These are phyloP conservation scores for Agonopterix subpropinquella DNA, from an alignment of 2,888 invertebrate genomes.

Conservation along the genomic window DNA sequence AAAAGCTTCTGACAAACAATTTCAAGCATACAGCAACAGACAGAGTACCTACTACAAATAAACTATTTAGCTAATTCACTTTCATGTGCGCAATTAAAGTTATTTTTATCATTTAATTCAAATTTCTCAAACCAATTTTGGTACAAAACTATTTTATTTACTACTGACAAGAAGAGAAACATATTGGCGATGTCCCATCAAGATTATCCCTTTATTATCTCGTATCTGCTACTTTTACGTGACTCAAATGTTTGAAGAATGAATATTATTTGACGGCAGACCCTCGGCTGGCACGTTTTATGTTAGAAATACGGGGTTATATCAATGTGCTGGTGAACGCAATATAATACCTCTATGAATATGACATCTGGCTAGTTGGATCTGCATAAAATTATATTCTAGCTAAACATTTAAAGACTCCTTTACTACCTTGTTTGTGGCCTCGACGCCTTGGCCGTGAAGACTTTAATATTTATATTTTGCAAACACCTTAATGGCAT, in stretches of 20 bases:
- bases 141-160: too few relatives aligned
- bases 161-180: background rate
- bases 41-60: too few relatives aligned
- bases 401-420: background rate
- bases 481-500: conserved; percentile 36
- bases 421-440: conserved; percentile 8
- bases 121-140: too few relatives aligned
- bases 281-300: conserved; percentile 27
- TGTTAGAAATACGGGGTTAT: conserved; percentile 25
- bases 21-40: too few relatives aligned
- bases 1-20: background rate
- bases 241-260: conserved; percentile 25
- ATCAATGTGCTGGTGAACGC: conserved; percentile 26
- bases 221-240: conserved; percentile 22
- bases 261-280: conserved; percentile 33
- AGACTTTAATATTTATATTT: conserved; percentile 29
- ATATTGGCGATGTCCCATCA: background rate
- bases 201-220: conserved; percentile 17
- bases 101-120: too few relatives aligned
- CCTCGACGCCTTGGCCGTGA: conserved; percentile 33
- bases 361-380: background rate
- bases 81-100: too few relatives aligned
- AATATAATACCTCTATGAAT: conserved; percentile 32
- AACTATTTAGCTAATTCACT: too few relatives aligned
- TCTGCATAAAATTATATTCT: too few relatives aligned